phyloP scores from a whole-genome alignment of 2,797 vertebrate genomes.

The Hydrophis major region DNA sequence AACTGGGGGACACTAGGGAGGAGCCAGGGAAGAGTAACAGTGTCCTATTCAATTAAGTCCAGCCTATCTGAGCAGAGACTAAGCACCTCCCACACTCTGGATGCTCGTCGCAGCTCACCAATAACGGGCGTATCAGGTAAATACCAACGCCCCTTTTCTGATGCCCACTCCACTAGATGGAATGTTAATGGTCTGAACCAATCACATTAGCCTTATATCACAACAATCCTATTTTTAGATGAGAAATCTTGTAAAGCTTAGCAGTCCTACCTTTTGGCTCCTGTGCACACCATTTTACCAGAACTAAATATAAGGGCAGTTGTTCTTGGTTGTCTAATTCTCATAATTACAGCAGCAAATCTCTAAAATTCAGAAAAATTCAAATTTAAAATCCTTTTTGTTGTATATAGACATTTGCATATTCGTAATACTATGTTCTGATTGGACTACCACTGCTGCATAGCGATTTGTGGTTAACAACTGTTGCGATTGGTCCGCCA shows the following conservation, averaged over 20 bases:
- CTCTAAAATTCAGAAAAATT: slow-evolving; percentile 72
- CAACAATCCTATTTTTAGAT: neutral
- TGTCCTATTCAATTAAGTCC: no score
- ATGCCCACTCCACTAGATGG: neutral
- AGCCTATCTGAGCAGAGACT: no score
- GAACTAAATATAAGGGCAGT: slow-evolving; percentile 97
- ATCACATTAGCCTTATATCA: neutral
- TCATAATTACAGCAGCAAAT: slow-evolving; percentile 96
- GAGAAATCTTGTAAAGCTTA: neutral
- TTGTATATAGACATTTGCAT: no score
- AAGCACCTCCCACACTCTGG: no score
- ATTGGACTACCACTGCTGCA: no score
- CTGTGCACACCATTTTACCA: slow-evolving; percentile 97
- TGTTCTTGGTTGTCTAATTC: slow-evolving; percentile 92
- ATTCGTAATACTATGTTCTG: no score
- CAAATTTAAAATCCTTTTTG: neutral
- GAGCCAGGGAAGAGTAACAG: no score
- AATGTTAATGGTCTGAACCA: neutral
- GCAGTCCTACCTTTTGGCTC: slow-evolving; percentile 86
- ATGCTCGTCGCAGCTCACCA: no score
- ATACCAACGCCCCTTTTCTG: neutral
- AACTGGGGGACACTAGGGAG: no score
- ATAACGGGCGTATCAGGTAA: no score
- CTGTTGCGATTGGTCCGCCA: no score
- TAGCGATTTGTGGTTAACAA: no score